These are phyloP conservation scores for Pinctada fucata DNA, from an alignment of 2,888 invertebrate genomes.

Conservation along the genomic window DNA sequence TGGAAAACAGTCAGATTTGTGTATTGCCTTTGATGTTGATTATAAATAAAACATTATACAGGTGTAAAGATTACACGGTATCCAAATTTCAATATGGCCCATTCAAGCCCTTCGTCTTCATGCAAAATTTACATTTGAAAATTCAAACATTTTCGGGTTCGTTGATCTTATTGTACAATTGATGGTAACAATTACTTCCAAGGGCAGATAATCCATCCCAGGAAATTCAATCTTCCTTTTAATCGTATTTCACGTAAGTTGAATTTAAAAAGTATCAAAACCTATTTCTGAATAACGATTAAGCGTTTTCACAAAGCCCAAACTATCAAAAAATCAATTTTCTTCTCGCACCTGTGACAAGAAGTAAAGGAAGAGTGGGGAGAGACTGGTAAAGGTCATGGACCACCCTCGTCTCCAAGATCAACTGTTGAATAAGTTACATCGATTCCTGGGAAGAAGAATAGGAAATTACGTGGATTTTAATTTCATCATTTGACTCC, in stretches of 20 bases:
- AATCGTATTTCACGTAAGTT: slow-evolving; percentile 25
- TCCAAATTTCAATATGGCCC: slow-evolving; percentile 10
- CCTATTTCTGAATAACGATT: slow-evolving; percentile 7
- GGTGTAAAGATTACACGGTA: slow-evolving; percentile 13
- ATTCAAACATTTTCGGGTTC: slow-evolving; percentile 1
- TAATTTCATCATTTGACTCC: background rate
- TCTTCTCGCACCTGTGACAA: slow-evolving; percentile 13
- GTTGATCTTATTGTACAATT: background rate
- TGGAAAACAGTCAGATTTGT: background rate
- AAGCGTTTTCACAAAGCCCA: slow-evolving; percentile 21
- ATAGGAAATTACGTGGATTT: background rate
- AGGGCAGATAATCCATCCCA: background rate
- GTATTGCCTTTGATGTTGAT: background rate
- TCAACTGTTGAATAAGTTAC: background rate
- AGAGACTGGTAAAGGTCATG: background rate
- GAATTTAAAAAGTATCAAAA: slow-evolving; percentile 8
- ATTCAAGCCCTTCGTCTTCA: slow-evolving; percentile 6
- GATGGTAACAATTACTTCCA: background rate
- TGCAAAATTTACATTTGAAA: slow-evolving; percentile 13
- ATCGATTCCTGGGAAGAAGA: background rate
- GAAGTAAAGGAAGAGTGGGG: background rate
- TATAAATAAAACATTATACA: background rate
- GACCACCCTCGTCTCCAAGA: background rate
- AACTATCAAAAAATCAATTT: background rate
- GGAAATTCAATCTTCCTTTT: slow-evolving; percentile 15